Percentiles rank a stretch among this genome's conserved stretches.
phyloP scores from a whole-genome alignment of 2,888 invertebrate species.

The Gandaritis pyraliata region DNA sequence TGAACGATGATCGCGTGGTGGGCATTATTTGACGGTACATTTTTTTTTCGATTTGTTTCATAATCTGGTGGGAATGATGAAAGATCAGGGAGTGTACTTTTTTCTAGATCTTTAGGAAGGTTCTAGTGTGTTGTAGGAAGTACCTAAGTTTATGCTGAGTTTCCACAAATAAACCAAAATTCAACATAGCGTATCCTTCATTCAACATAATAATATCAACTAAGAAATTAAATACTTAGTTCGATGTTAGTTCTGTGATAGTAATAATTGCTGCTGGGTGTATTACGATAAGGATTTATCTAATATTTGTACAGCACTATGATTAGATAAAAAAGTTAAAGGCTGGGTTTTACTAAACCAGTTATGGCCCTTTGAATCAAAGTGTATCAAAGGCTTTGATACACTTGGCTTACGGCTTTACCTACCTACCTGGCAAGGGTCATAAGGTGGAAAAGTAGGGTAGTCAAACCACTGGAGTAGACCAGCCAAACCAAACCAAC shows the following conservation, averaged over 20 bases:
- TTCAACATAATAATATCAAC: conserved; percentile 57
- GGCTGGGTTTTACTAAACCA: conserved; percentile 57
- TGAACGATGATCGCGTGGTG: too few relatives aligned
- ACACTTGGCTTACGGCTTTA: not conserved
- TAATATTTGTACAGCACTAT: conserved; percentile 73
- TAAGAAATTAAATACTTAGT: conserved; percentile 71
- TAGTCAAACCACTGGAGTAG: too few relatives aligned
- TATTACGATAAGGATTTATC: conserved; percentile 72
- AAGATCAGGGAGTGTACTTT: too few relatives aligned
- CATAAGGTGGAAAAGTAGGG: not conserved
- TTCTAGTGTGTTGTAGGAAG: too few relatives aligned
- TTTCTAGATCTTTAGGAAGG: too few relatives aligned
- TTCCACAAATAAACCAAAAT: conserved; percentile 23
- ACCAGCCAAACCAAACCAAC: too few relatives aligned
- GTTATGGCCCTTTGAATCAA: conserved; percentile 36
- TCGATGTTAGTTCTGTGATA: conserved; percentile 71
- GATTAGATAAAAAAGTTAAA: conserved; percentile 73
- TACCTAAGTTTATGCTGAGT: too few relatives aligned
- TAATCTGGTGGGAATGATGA: too few relatives aligned
- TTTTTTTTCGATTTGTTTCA: too few relatives aligned
- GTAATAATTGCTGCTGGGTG: conserved; percentile 81
- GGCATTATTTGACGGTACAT: too few relatives aligned
- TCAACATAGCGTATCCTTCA: conserved; percentile 40
- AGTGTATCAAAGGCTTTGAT: too few relatives aligned
- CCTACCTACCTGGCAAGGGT: not conserved